Percentiles rank a stretch among this genome's conserved stretches.
These are phyloP conservation scores for Diploptera punctata DNA, from an alignment of 2,888 invertebrate genomes.

Conservation along the genomic window DNA sequence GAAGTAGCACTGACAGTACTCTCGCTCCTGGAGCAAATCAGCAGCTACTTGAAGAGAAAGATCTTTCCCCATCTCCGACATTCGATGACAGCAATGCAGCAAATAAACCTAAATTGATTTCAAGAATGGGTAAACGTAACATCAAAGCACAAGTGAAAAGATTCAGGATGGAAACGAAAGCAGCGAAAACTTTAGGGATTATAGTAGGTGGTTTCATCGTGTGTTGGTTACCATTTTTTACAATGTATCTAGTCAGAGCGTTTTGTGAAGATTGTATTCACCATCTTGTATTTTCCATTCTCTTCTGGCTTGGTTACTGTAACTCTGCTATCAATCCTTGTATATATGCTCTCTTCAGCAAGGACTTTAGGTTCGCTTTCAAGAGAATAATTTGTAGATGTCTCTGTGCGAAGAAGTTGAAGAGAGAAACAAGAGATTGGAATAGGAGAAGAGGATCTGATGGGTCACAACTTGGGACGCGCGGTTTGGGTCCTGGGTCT, in stretches of 20 bases:
- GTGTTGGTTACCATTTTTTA: constrained; percentile 98
- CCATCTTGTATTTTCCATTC: constrained; percentile 83
- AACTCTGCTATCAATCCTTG: constrained; percentile 96
- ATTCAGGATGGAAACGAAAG: constrained; percentile 95
- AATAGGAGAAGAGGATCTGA: constrained; percentile 47
- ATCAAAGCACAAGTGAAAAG: constrained; percentile 88
- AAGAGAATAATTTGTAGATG: constrained; percentile 76
- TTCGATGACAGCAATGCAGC: constrained; percentile 46
- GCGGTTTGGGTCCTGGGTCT: constrained; percentile 50
- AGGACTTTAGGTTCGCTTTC: constrained; percentile 94
- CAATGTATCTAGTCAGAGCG: constrained; percentile 89
- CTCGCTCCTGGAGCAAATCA: constrained; percentile 10
- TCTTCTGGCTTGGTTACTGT: constrained; percentile 98
- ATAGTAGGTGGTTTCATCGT: constrained; percentile 97
- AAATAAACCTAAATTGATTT: constrained; percentile 57
- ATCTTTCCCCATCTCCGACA: constrained; percentile 49
- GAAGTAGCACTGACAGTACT: constrained; percentile 57
- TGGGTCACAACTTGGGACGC: constrained; percentile 54
- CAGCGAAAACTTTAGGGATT: constrained; percentile 94
- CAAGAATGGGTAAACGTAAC: constrained; percentile 85
- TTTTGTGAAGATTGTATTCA: constrained; percentile 88
- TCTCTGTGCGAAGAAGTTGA: constrained; percentile 28
- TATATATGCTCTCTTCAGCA: constrained; percentile 93
- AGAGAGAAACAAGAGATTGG: not conserved
- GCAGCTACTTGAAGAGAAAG: constrained; percentile 37